Evolutionary conservation across 2,888 invertebrate species (phyloP), one percentile per base, ranked within the genome.

Genomic region (Hermaeophaga mercurialis): DNA sequence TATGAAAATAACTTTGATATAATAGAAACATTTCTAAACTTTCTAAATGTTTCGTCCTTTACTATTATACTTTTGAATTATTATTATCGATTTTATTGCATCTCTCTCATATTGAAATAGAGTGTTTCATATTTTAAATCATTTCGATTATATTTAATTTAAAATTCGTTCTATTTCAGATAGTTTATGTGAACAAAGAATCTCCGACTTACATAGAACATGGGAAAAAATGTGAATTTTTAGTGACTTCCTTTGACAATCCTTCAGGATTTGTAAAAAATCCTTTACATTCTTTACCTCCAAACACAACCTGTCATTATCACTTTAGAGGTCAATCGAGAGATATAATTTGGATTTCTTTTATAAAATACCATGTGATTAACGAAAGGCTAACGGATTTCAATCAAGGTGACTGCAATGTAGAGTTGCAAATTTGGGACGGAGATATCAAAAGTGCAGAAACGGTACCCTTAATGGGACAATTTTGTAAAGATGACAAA

Each of bases 291-390:
- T 88, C 90, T 1, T 78, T 91, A 54, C 90, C 91, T 0, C 89
- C 90, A 1, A 90, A 91, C 76, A 90, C 90, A 1, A 90, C 90
- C 4, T 91, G 91, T 74, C 85, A 88, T 58, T 91, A 90, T 76
- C 87, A 87, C 72, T 90, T 91, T 72, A 80, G 87, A 78, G 90
- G 89, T 19, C 85, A 87, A 48, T 80, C 85, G 4, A 86, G 86
- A 70, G 90, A 90, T 78, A 86, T 89, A 57, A 89, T 91, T 18
- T 91, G 91, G 91, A 83, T 91, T 64, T 89, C 90, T 18, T 91
- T 91, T 74, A 85, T 90, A 68, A 90, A 91, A 77, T 91, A 91
- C 74, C 89, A 90, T 77, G 87, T 89, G 1, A 86, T 86, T 31
- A 73, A 71, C 41, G 72, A 72, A 41, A 59, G 69, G 47, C 82